These are phyloP conservation scores for Miltochrista miniata DNA, from an alignment of 2,888 invertebrate species.

Conservation along the genomic window DNA sequence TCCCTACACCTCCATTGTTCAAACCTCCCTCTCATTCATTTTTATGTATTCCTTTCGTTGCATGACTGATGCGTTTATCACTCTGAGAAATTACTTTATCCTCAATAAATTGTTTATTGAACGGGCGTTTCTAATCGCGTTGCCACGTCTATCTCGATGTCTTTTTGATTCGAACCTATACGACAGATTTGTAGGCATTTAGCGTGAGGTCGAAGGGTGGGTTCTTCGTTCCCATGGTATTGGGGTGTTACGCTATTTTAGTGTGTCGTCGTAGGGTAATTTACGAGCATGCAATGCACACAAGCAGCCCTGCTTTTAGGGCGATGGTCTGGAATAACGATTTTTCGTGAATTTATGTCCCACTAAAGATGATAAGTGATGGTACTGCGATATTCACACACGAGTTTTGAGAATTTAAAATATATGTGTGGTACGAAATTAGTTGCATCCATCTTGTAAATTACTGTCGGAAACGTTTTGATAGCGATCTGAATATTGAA, in stretches of 20 bases:
- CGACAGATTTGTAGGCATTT: slow-evolving; percentile 78
- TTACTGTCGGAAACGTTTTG: slow-evolving; percentile 18
- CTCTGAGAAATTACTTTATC: slow-evolving; percentile 62
- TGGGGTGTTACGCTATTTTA: slow-evolving; percentile 82
- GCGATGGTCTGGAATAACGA: slow-evolving; percentile 68
- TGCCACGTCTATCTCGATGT: slow-evolving; percentile 65
- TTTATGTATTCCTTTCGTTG: slow-evolving; percentile 67
- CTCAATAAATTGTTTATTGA: slow-evolving; percentile 75
- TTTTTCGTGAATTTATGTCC: slow-evolving; percentile 66
- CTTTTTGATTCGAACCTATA: slow-evolving; percentile 73
- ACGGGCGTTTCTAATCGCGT: slow-evolving; percentile 72
- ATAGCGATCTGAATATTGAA: slow-evolving; percentile 45
- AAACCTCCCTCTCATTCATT: slow-evolving; percentile 55
- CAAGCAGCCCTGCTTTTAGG: slow-evolving; percentile 69
- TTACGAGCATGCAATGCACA: slow-evolving; percentile 73
- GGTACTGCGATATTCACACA: slow-evolving; percentile 28
- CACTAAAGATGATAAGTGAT: slow-evolving; percentile 55
- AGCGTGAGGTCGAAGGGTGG: slow-evolving; percentile 60
- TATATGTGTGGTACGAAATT: slow-evolving; percentile 26
- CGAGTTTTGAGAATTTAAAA: slow-evolving; percentile 28
- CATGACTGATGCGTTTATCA: slow-evolving; percentile 73
- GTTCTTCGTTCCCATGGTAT: slow-evolving; percentile 73
- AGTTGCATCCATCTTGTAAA: slow-evolving; percentile 25
- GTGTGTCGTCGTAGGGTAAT: slow-evolving; percentile 75
- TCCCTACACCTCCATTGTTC: slow-evolving; percentile 61